phyloP scores from a whole-genome alignment of 2,888 invertebrate species.

The Dorcus parallelipipedus region DNA sequence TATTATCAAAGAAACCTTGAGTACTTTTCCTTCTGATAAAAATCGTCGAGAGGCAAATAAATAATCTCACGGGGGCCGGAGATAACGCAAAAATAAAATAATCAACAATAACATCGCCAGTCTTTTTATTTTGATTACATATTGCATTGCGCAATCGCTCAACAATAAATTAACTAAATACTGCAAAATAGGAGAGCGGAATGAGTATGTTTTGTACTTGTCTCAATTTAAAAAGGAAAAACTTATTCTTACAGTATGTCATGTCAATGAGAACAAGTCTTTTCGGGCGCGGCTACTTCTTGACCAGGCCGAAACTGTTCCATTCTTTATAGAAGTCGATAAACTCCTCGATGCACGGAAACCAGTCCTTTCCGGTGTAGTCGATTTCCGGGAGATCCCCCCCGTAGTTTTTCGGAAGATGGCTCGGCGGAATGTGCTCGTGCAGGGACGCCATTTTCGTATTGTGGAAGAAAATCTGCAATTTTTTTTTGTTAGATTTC shows the following conservation, averaged over 20 bases:
- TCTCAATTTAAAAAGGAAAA: too few relatives aligned
- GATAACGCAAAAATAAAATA: too few relatives aligned
- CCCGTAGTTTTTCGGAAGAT: slow-evolving; percentile 74
- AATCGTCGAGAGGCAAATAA: too few relatives aligned
- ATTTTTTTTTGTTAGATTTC: background rate
- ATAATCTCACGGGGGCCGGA: too few relatives aligned
- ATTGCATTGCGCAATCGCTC: too few relatives aligned
- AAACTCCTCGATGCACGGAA: slow-evolving; percentile 62
- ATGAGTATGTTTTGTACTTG: too few relatives aligned
- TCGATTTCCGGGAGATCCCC: slow-evolving; percentile 71
- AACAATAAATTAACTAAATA: too few relatives aligned
- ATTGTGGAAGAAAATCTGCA: slow-evolving; percentile 80
- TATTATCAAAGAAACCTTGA: too few relatives aligned
- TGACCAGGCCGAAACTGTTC: slow-evolving; percentile 65
- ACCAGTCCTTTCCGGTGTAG: slow-evolving; percentile 77
- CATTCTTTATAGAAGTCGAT: slow-evolving; percentile 65
- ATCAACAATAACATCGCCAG: too few relatives aligned
- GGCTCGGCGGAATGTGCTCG: slow-evolving; percentile 63
- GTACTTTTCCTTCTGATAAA: too few relatives aligned
- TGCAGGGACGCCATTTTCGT: slow-evolving; percentile 76
- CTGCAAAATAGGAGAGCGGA: too few relatives aligned
- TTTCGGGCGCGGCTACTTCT: slow-evolving; percentile 39
- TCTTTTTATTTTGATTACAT: too few relatives aligned
- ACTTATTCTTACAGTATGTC: background rate
- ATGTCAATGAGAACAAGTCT: background rate